Base-by-base conservation (phyloP, 2,797 vertebrate genomes). In the Syngnathus acus region DNA sequence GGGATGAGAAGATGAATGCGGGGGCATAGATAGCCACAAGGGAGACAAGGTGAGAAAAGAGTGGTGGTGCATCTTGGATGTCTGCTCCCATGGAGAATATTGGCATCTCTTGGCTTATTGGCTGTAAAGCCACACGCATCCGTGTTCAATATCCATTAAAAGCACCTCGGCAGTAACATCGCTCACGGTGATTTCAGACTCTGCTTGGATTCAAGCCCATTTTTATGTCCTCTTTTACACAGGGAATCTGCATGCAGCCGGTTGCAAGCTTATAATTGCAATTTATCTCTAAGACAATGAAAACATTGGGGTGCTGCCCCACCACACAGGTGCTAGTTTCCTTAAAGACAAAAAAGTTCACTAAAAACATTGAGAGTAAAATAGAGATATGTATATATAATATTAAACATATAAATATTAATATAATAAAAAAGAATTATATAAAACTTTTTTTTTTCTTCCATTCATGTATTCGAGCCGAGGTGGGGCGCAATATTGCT, bases 61-160 rank as follows among this genome's bases (percentile, higher is more conserved):
- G 32, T 16, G 58, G 66, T 69, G 69, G 70, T 51, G 68, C 51
- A 48, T 48, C 48, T 61, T 13, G 26, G 65, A 37, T 66, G 54
- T 69, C 71, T 77, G 39, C 63, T 68, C 64, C 64, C 26, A 66
- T 62, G 38, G 71, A 73, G 66, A 53, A 77, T 61, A 58, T 38
- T 8, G 59, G 54, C 77, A 72, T 63, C 67, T 53, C 66, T 65
- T 59, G 66, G 69, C 23, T 32, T 38, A 71, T 53, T 79, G 73
- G 63, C 62, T 76, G 38, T 68, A 62, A 75, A 58, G 57, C 26
- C 48, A 38, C 57, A 67, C 40, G 45, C 48, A 62, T 68, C 59
- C 54, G 13, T 37, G 43, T 71, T 51, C 48, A 64, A 5, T 45
- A 57, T 45, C 45, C 58, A 54, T 68, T 65, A 26, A 51, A 26